Conservation (phyloP, 2,888 invertebrate species). For the Nowickia ferox region DNA sequence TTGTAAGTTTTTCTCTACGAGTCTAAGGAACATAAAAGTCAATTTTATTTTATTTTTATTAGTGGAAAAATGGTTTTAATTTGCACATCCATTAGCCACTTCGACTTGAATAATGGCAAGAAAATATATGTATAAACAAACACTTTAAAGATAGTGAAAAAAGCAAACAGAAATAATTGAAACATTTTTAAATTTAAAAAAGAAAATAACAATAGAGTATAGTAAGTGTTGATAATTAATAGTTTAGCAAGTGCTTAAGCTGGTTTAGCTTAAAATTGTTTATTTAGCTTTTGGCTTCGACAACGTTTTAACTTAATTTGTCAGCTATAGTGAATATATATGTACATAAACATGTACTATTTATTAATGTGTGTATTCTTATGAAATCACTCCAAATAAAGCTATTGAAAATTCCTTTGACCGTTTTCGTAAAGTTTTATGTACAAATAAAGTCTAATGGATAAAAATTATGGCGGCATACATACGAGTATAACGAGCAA, state of each 20-base stretch:
- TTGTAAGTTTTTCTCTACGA: conserved; percentile 10
- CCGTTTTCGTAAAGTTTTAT: neutral
- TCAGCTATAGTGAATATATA: conserved; percentile 19
- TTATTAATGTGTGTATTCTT: conserved; percentile 13
- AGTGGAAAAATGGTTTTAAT: conserved; percentile 5
- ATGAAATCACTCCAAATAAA: conserved; percentile 38
- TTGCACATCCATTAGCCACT: conserved; percentile 38
- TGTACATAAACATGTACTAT: neutral
- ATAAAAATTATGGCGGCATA: conserved; percentile 1
- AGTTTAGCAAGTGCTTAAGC: conserved; percentile 51
- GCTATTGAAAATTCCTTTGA: conserved; percentile 11
- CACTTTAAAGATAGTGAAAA: neutral
- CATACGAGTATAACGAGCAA: too few relatives aligned
- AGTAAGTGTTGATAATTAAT: conserved; percentile 36
- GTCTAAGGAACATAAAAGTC: neutral
- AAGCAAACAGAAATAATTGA: conserved; percentile 27
- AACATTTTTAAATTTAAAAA: conserved; percentile 12
- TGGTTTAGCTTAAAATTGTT: conserved; percentile 31
- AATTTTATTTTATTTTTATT: conserved; percentile 3
- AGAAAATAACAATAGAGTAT: neutral
- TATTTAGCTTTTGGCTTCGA: conserved; percentile 3
- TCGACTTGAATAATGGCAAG: neutral
- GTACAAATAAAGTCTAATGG: neutral
- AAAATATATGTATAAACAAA: neutral
- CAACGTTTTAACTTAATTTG: conserved; percentile 16